Evolutionary conservation across 2,113 vertebrate genomes (phyloP).

Genomic region (Hylia prasina): DNA sequence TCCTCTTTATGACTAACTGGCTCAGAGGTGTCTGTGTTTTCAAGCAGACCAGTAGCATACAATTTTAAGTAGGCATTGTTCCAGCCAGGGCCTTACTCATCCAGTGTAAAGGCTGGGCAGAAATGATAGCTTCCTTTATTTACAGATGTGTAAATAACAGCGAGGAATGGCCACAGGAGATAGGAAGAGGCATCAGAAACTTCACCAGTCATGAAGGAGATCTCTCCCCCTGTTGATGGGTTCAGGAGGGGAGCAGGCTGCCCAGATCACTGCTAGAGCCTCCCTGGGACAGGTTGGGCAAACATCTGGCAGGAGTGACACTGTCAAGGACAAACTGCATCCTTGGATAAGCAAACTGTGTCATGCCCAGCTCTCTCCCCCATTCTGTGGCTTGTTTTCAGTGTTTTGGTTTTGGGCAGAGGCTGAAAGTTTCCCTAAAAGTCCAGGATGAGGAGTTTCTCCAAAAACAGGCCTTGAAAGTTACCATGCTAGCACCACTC

Average conservation of each 20-base stretch:
- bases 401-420: neutral
- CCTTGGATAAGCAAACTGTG: neutral
- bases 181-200: neutral
- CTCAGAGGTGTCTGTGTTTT: neutral
- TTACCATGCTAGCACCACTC: neutral
- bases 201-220: neutral
- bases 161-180: neutral
- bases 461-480: neutral
- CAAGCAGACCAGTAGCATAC: neutral
- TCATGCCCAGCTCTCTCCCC: neutral
- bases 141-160: neutral
- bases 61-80: neutral
- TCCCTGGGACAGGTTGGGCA: neutral
- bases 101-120: neutral
- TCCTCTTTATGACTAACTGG: neutral
- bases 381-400: neutral
- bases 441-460: neutral
- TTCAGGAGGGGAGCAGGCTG: neutral
- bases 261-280: neutral
- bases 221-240: neutral
- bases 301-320: neutral
- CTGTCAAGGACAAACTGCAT: neutral
- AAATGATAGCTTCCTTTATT: neutral
- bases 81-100: neutral
- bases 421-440: neutral